Evolutionary conservation across 2,113 vertebrate species (phyloP), one percentile per base, ranked within the genome.

Genomic region (Piaya cayana): DNA sequence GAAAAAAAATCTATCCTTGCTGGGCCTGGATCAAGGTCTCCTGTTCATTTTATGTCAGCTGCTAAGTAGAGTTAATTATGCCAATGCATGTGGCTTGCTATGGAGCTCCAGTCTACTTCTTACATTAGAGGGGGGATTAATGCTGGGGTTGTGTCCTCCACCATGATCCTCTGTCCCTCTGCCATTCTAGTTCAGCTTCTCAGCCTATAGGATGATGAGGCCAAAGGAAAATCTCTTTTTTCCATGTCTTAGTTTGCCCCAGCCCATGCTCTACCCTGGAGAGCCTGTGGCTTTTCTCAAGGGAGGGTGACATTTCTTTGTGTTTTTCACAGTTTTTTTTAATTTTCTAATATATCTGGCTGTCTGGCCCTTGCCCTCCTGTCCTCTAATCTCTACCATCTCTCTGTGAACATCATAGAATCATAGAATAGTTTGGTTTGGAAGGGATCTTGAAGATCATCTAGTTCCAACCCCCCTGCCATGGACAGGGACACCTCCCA

Each of bases 121-220:
- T 4, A 6, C 32, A 10, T 59, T 87, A 55, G 67, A 64, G 62
- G 60, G 49, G 6, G 75, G 69, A 53, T 72, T 36, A 62, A 11
- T 19, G 15, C 32, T 60, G 58, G 15, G 30, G 32, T 58, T 30
- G 39, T 53, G 39, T 5, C 56, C 58, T 53, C 26, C 0, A 0
- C 2, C 3, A 29, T 50, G 37, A 88, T 42, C 50, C 13, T 37
- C 45, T 29, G 45, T 55, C 50, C 74, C 45, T 62, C 56, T 65
- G 18, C 15, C 5, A 2, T 21, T 77, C 59, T 39, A 1, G 43
- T 60, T 75, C 59, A 43, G 14, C 43, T 82, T 76, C 71, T 77
- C 39, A 58, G 62, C n/a, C 58, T 3, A 0, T 4, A 22, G 36
- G 39, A 25, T 0, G 1, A 70, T 74, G 27, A 9, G 5, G 15